These are phyloP conservation scores for Aradus depressus DNA, from an alignment of 2,888 invertebrate genomes.

Conservation along the genomic window DNA sequence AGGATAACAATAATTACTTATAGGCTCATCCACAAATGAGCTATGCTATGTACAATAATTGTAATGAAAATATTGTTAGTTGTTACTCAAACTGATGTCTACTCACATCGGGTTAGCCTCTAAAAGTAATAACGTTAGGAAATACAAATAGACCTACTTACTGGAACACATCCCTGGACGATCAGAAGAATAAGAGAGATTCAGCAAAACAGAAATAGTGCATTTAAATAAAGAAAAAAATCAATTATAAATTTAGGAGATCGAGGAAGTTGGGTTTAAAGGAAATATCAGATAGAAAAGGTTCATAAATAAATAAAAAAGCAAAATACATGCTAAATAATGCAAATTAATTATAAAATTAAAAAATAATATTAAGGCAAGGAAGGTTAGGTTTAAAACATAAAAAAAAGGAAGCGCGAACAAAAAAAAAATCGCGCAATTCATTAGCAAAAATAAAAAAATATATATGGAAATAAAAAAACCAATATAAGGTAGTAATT, in stretches of 20 bases:
- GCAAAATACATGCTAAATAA: slow-evolving; percentile 19
- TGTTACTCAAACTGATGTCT: slow-evolving; percentile 27
- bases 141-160: slow-evolving; percentile 42
- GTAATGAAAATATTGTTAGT: neutral
- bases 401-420: slow-evolving; percentile 48
- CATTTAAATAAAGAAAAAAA: slow-evolving; percentile 41
- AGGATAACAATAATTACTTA: neutral
- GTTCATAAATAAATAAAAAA: slow-evolving; percentile 11
- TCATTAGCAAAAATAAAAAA: slow-evolving; percentile 54
- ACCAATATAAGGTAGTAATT: neutral
- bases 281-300: slow-evolving; percentile 12
- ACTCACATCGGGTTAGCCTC: slow-evolving; percentile 20
- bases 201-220: slow-evolving; percentile 52
- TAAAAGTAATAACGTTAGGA: slow-evolving; percentile 21
- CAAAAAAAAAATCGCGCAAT: slow-evolving; percentile 30
- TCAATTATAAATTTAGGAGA: slow-evolving; percentile 17
- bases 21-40: slow-evolving; percentile 25
- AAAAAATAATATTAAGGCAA: slow-evolving; percentile 4
- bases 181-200: slow-evolving; percentile 44
- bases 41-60: slow-evolving; percentile 23
- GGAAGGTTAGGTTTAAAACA: slow-evolving; percentile 7
- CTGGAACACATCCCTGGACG: slow-evolving; percentile 62
- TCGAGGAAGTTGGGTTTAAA: neutral
- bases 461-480: slow-evolving; percentile 42
- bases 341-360: slow-evolving; percentile 15